A percentile compares a stretch with the other conserved stretches of the same genome.
Evolutionary conservation across 2,797 vertebrate genomes (phyloP).

Genomic region (Allobates femoralis): DNA sequence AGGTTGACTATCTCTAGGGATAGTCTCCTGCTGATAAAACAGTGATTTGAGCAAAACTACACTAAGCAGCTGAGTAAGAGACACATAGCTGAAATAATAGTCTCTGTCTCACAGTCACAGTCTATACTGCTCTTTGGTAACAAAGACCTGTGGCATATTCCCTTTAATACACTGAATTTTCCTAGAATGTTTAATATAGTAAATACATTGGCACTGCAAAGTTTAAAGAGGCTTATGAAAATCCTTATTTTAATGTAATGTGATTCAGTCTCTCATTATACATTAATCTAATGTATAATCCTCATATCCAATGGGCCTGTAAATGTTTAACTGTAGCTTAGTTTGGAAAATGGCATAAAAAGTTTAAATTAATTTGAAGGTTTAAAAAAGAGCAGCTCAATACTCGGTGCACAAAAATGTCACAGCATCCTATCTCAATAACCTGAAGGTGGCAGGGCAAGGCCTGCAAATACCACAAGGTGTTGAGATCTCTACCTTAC

Average conservation of each 20-base stretch:
- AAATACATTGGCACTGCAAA: not conserved
- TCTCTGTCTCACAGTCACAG: no score
- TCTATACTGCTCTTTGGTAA: no score
- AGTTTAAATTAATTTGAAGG: not conserved
- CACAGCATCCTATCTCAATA: constrained; percentile 17
- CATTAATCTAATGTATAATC: not conserved
- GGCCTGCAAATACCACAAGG: constrained; percentile 51
- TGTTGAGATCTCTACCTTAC: not conserved
- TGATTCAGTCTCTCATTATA: not conserved
- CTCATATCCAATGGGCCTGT: not conserved
- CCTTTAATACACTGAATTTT: no score
- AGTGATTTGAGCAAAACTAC: no score
- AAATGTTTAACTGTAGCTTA: not conserved
- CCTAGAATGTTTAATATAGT: no score
- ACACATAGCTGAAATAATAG: no score
- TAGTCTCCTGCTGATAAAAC: no score
- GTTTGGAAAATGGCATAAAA: not conserved
- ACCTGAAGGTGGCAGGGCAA: constrained; percentile 64
- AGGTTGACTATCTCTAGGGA: no score
- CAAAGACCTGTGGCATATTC: no score
- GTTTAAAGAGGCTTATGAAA: not conserved
- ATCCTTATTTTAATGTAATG: not conserved
- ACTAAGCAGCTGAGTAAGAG: no score
- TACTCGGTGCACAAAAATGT: constrained; percentile 3
- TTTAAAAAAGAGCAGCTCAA: not conserved